Evolutionary conservation across 2,113 vertebrate species (phyloP), one percentile per base, ranked within the genome.

Genomic region (Vanacampus margaritifer): DNA sequence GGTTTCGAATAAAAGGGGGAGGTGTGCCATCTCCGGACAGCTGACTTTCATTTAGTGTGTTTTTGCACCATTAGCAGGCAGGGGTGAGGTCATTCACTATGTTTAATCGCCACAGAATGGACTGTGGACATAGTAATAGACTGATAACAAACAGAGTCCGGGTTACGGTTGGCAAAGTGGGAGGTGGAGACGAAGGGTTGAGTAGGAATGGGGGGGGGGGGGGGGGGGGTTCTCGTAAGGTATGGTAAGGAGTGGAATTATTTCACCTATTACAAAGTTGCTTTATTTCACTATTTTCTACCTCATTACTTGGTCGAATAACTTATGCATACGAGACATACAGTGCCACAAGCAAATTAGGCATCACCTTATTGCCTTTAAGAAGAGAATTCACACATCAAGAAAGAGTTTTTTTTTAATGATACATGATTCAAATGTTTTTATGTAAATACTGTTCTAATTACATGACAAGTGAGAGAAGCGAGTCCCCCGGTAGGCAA

Each of bases 391-490:
- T 81, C 76, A 39, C 73, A 82, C 84, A 89, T 88, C 82, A 86
- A 84, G 64, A 83, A 69, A 84, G 75, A 14, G 6, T 74, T 74
- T 80, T 32, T 26, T 43, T 53, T 84, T 88, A 84, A 86, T 88
- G 82, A 87, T 86, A 84, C 79, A 86, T 3, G 2, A 32, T 88
- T 86, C 84, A 87, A 83, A 88, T 87, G 77, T 83, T 88, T 88
- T 90, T 89, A 89, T 90, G 89, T 88, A 87, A 89, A 90, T 89
- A 84, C 75, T 54, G 86, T 84, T 89, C 87, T 79, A 90, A 89
- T 90, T 90, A 86, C 89, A 90, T 88, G 48, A 78, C 79, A 88
- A 89, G 88, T 87, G 78, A 87, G 79, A 21, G 51, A 45, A 65
- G 72, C 5, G 23, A 51, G 82, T 86, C 88, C 88, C 83, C 83